Conservation (phyloP, 2,888 invertebrate genomes). For the Timema cristinae region DNA sequence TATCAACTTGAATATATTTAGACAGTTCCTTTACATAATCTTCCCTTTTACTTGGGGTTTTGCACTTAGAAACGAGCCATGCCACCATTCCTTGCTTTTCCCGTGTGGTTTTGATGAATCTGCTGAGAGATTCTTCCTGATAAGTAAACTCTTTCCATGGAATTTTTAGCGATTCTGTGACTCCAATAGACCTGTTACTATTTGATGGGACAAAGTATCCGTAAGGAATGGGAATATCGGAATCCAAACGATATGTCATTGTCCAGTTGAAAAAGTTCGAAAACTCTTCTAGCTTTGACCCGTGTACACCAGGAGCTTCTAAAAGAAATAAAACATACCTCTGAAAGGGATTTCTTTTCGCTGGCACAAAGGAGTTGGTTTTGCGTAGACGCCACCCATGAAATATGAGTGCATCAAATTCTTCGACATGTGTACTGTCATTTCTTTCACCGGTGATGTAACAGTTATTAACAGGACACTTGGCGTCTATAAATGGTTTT, state of each 20-base stretch:
- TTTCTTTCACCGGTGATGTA: conserved; percentile 37
- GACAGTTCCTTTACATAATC: conserved; percentile 53
- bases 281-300: conserved; percentile 35
- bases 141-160: neutral
- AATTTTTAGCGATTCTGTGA: no score
- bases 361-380: conserved; percentile 42
- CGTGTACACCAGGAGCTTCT: conserved; percentile 45
- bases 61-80: conserved; percentile 61
- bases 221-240: conserved; percentile 64
- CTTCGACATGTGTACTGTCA: conserved; percentile 38
- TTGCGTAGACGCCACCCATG: conserved; percentile 39
- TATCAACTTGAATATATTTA: conserved; percentile 57
- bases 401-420: conserved; percentile 53
- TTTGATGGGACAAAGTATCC: conserved; percentile 44
- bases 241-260: conserved; percentile 59
- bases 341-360: conserved; percentile 45
- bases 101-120: neutral
- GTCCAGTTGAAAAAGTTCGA: conserved; percentile 62
- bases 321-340: conserved; percentile 50
- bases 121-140: neutral
- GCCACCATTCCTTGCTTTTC: conserved; percentile 34
- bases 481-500: conserved; percentile 36
- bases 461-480: conserved; percentile 47
- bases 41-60: conserved; percentile 50
- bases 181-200: neutral